Evolutionary conservation across 2,113 vertebrate species (phyloP).

Genomic region (Pycnonotus jocosus): DNA sequence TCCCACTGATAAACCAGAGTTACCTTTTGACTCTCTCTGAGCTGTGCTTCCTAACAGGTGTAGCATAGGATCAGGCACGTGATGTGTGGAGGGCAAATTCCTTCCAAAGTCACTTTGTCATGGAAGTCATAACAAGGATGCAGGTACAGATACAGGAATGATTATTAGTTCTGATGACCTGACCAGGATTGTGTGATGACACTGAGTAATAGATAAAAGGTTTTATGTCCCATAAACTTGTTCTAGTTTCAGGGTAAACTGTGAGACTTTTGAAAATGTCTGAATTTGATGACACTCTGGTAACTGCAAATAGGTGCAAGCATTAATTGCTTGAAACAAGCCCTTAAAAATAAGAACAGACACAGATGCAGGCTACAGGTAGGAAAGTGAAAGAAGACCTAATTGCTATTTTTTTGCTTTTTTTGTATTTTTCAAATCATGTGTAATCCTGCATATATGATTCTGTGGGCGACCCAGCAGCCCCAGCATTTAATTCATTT

Average conservation of each 20-base stretch:
- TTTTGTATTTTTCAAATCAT: neutral
- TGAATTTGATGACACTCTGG: neutral
- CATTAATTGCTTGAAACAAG: neutral
- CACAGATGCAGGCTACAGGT: neutral
- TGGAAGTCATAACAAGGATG: neutral
- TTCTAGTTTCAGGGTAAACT: neutral
- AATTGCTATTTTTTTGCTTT: neutral
- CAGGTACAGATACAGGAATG: neutral
- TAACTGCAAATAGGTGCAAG: neutral
- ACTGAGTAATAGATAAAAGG: neutral
- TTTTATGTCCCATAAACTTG: constrained; percentile 8
- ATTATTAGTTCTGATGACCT: neutral
- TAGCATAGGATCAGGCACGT: rapidly evolving
- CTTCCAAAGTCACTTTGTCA: neutral
- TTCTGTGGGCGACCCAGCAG: neutral
- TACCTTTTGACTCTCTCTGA: neutral
- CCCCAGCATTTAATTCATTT: constrained; percentile 38
- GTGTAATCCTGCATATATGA: neutral
- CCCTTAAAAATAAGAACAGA: neutral
- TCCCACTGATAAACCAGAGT: neutral
- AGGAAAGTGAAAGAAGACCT: neutral
- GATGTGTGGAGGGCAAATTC: neutral
- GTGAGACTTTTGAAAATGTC: neutral
- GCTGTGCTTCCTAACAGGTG: neutral
- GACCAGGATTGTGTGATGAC: neutral